Conservation (phyloP, 2,888 invertebrate genomes). For the Campaea margaritaria region DNA sequence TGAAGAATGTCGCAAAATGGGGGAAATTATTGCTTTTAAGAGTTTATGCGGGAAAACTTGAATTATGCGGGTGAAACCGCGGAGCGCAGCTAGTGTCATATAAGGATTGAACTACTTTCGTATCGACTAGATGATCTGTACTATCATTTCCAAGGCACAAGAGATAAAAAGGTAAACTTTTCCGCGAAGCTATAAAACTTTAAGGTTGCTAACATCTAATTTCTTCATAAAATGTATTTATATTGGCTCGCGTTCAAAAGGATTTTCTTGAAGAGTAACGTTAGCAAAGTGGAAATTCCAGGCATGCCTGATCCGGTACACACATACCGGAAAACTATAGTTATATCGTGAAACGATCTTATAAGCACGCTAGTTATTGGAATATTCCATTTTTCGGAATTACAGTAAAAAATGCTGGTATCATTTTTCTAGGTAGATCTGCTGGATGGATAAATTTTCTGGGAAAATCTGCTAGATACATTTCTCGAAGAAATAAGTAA, state of each 20-base stretch:
- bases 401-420: too few relatives aligned
- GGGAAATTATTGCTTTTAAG: too few relatives aligned
- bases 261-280: constrained; percentile 57
- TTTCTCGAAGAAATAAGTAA: too few relatives aligned
- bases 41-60: too few relatives aligned
- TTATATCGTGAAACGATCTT: constrained; percentile 60
- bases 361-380: neutral
- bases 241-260: constrained; percentile 42
- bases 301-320: constrained; percentile 55
- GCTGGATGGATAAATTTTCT: too few relatives aligned
- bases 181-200: constrained; percentile 9
- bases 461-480: too few relatives aligned
- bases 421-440: too few relatives aligned
- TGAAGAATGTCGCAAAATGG: too few relatives aligned
- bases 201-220: constrained; percentile 27
- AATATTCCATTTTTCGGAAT: neutral
- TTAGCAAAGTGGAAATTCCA: constrained; percentile 72
- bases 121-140: too few relatives aligned
- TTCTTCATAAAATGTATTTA: constrained; percentile 45
- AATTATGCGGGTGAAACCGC: too few relatives aligned
- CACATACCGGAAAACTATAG: constrained; percentile 60
- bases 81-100: too few relatives aligned
- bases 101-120: too few relatives aligned
- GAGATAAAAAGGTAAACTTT: neutral
- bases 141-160: neutral